Conservation (phyloP, 2,888 invertebrate genomes). For the Thereva unica region DNA sequence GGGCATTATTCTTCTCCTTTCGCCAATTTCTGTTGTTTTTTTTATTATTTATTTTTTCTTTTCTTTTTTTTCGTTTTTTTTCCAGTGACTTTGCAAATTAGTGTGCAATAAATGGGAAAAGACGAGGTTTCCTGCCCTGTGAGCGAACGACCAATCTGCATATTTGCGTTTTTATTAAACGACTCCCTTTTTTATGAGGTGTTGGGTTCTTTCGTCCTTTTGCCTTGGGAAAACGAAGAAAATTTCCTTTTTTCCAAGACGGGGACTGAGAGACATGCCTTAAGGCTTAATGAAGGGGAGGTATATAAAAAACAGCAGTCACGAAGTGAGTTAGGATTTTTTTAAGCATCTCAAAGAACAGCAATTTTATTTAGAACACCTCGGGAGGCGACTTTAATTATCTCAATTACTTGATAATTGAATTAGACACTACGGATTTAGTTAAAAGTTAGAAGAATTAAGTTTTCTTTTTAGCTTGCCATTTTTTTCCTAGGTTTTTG, state of each 20-base stretch:
- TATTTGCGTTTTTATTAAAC: slow-evolving; percentile 40
- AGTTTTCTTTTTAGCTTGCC: no score
- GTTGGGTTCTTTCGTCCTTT: slow-evolving; percentile 14
- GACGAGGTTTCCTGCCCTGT: slow-evolving; percentile 11
- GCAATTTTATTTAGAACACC: no score
- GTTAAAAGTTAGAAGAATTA: no score
- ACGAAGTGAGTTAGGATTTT: no score
- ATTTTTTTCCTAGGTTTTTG: no score
- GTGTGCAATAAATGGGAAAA: slow-evolving; percentile 36
- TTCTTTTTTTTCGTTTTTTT: slow-evolving; percentile 22
- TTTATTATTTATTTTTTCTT: slow-evolving; percentile 13
- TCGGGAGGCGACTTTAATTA: no score
- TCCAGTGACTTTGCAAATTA: slow-evolving; percentile 40
- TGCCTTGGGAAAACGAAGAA: background rate
- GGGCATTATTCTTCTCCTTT: slow-evolving; percentile 23
- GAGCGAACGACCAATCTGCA: slow-evolving; percentile 31
- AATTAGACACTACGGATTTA: no score
- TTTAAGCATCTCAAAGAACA: no score
- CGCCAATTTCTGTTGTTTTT: slow-evolving; percentile 22
- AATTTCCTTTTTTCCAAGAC: background rate
- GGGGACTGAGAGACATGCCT: no score
- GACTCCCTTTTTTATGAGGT: slow-evolving; percentile 33
- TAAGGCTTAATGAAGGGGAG: no score
- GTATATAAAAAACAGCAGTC: no score
- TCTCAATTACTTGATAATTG: no score